Percentiles rank a stretch among this genome's conserved stretches.
Conservation (phyloP, 2,888 invertebrate species). For the Plemyria rubiginata region DNA sequence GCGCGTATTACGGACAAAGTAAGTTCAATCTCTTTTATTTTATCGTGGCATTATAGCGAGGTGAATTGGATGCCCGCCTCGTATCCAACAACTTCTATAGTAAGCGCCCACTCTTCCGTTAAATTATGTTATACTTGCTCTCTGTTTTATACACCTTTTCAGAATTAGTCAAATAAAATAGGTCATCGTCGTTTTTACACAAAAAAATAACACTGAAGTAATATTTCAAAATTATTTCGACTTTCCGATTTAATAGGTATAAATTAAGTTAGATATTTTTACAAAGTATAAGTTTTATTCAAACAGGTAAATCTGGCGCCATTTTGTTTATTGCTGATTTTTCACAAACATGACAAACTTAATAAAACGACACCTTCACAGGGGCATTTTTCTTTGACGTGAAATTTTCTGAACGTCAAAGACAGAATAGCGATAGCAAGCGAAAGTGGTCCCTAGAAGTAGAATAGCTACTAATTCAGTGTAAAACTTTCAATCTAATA, state of each 20-base stretch:
- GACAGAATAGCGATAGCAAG: constrained; percentile 36
- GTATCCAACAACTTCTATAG: constrained; percentile 65
- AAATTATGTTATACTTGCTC: constrained; percentile 79
- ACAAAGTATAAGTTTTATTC: background rate
- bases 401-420: constrained; percentile 50
- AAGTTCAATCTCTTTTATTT: constrained; percentile 82
- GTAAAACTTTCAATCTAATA: constrained; percentile 3
- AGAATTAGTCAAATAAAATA: constrained; percentile 41
- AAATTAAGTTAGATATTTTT: background rate
- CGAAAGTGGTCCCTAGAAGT: constrained; percentile 12
- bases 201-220: background rate
- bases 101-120: constrained; percentile 70
- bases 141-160: constrained; percentile 63
- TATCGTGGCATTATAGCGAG: constrained; percentile 75
- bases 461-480: background rate
- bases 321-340: constrained; percentile 16
- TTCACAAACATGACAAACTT: constrained; percentile 20
- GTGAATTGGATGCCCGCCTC: constrained; percentile 69
- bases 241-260: too few relatives aligned
- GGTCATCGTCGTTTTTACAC: constrained; percentile 42
- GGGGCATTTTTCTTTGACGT: constrained; percentile 33
- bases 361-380: constrained; percentile 16
- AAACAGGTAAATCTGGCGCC: constrained; percentile 21
- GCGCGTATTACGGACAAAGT: constrained; percentile 75
- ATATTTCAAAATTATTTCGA: too few relatives aligned